phyloP scores from a whole-genome alignment of 2,888 invertebrate species.

The Tribolium freemani region DNA sequence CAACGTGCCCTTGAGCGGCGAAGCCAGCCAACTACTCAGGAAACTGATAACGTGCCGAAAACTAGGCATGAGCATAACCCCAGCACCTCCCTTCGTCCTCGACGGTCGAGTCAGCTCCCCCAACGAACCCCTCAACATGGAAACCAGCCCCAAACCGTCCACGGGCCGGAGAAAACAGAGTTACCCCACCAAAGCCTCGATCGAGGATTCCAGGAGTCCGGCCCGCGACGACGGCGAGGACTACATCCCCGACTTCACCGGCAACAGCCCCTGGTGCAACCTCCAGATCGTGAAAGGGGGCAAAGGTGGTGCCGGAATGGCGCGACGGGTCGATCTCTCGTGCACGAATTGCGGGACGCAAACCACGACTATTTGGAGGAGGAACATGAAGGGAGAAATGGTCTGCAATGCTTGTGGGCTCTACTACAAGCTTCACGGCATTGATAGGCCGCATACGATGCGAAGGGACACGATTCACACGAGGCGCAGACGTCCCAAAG shows the following conservation, averaged over 20 bases:
- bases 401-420: conserved; percentile 99
- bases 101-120: conserved; percentile 3
- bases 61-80: conserved; percentile 77
- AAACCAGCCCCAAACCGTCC: conserved; percentile 53
- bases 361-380: conserved; percentile 97
- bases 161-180: conserved; percentile 86
- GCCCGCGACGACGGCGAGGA: conserved; percentile 54
- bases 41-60: conserved; percentile 84
- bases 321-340: conserved; percentile 83
- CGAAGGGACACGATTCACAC: conserved; percentile 97
- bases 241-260: conserved; percentile 64
- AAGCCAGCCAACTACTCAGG: conserved; percentile 82
- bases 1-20: conserved; percentile 71
- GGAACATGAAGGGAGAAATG: conserved; percentile 97
- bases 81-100: conserved; percentile 61
- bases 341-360: conserved; percentile 98
- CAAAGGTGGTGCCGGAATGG: conserved; percentile 51
- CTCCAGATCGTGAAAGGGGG: conserved; percentile 63
- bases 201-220: conserved; percentile 51
- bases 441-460: conserved; percentile 95
- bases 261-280: conserved; percentile 67
- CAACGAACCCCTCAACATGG: conserved; percentile 43
- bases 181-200: conserved; percentile 79
- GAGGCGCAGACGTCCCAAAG: conserved; percentile 87
- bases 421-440: conserved; percentile 96